Base-by-base conservation (phyloP, 2,888 invertebrate species). In the Leptinotarsa rubiginosa region DNA sequence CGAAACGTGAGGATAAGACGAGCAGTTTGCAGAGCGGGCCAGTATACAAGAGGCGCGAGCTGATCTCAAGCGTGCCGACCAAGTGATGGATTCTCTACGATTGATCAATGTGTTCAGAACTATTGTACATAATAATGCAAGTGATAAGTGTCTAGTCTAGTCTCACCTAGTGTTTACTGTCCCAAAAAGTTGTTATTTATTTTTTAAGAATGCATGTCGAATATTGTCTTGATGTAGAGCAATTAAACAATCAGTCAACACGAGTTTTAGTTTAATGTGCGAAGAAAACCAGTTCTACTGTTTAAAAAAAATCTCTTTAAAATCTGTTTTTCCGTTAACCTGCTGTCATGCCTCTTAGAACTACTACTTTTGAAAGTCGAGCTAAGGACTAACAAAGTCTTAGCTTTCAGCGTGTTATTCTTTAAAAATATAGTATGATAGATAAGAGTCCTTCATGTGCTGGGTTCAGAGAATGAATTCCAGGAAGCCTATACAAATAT, bases 21-120 rank as follows among this genome's bases (percentile, higher is more conserved):
- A 74, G 18, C 50, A 82, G 82, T 56, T 81, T 86, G 47, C 83
- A 85, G 85, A 82, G 76, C 75, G 88, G 89, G 76, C 91, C 91
- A 70, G 91, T 94, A 22, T 95, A 95, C 91, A 95, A 95, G 87
- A 89, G 95, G 77, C 91, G 94, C 76, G 95, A 95, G 87, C 89
- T 95, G 73, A 95, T 96, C 83, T 94, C 95, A 62, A 95, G 95
- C 87, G 94, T 94, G 76, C 92, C 90, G 41, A 83, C 85, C 15
- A 86, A 86, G 74, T 84, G 78, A 80, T 41, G 56, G 59, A 20
- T 47, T 71, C 49, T 69, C 47, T 41, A 62, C 47, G 49, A 59
- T 59, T 25, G 74, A 70, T 78, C 65, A 75, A 79, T 82, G 81
- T 82, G 81, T 82, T 82, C 82, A 81, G 72, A 77, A 41, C 66